Base-by-base conservation (phyloP, 2,113 vertebrate species). In the Circaetus gallicus region DNA sequence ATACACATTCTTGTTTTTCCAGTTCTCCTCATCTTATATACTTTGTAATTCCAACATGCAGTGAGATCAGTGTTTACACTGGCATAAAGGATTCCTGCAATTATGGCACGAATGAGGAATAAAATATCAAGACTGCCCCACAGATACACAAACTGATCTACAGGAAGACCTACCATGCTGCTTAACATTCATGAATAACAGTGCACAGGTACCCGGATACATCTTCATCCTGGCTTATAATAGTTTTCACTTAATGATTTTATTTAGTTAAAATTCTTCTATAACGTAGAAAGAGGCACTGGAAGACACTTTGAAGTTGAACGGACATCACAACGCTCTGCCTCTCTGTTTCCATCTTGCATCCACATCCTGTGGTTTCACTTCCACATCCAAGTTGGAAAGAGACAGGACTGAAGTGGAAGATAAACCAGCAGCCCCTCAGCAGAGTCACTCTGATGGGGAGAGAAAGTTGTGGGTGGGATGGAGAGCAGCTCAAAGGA, bases 51-150 rank as follows among this genome's bases (percentile, higher is more conserved):
- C 81, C 3, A 9, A 56, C 73, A 69, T 40, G 52, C 38, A 87
- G 69, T 82, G 56, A 95, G 83, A 91, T 86, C 83, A 72, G 52
- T 89, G 83, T 95, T 96, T 95, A 93, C 55, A 49, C 49, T 95
- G 92, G 95, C 89, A 86, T 69, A 67, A 83, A 82, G 34, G 56
- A 86, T 74, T 84, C 40, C 65, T 93, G 45, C 56, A 86, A 62
- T 81, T 92, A 71, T 21, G 55, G 50, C 59, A 92, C 2, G 3
- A 82, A 93, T 25, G 43, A 89, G 77, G 58, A 87, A 89, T 61
- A 79, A 81, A 95, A 78, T 43, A 86, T 8, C 42, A 70, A 81
- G 55, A 36, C 50, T 72, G 38, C 25, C 70, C 34, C 71, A 78
- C 42, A 73, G 58, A 92, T 16, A 80, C 26, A 50, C 32, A 63